Evolutionary conservation across 2,113 vertebrate species (phyloP).

Genomic region (Coturnix japonica): DNA sequence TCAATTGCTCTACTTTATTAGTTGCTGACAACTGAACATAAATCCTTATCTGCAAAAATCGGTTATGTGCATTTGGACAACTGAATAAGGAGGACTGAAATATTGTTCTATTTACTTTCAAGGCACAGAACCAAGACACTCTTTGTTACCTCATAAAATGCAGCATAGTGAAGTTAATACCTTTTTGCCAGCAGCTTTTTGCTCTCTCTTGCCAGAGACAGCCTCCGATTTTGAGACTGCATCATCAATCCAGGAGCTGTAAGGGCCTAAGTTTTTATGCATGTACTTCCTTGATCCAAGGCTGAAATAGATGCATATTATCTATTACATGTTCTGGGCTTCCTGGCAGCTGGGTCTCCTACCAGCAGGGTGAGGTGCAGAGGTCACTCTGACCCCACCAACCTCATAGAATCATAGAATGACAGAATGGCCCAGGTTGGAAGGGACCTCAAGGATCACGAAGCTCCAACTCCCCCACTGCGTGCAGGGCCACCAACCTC

Average conservation of each 20-base stretch:
- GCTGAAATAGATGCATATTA: not conserved
- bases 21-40: slow-evolving; percentile 66
- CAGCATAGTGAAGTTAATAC: slow-evolving; percentile 63
- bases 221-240: not conserved
- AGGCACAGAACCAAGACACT: slow-evolving; percentile 68
- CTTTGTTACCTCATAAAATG: slow-evolving; percentile 72
- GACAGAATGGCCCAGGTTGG: too few relatives aligned
- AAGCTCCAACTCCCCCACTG: too few relatives aligned
- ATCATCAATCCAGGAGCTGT: not conserved
- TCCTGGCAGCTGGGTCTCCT: not conserved
- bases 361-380: not conserved
- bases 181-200: slow-evolving; percentile 59
- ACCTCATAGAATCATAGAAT: too few relatives aligned
- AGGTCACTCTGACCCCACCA: not conserved
- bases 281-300: not conserved
- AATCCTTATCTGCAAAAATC: slow-evolving; percentile 72
- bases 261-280: not conserved
- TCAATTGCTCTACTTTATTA: slow-evolving; percentile 70
- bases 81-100: slow-evolving; percentile 71
- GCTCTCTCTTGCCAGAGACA: slow-evolving; percentile 27
- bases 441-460: too few relatives aligned
- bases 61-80: slow-evolving; percentile 71
- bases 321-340: accelerated
- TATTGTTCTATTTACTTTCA: slow-evolving; percentile 72
- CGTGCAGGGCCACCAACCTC: too few relatives aligned